A percentile compares a stretch with the other conserved stretches of the same genome.
phyloP scores from a whole-genome alignment of 2,888 invertebrate species.

The Philereme vetulata region DNA sequence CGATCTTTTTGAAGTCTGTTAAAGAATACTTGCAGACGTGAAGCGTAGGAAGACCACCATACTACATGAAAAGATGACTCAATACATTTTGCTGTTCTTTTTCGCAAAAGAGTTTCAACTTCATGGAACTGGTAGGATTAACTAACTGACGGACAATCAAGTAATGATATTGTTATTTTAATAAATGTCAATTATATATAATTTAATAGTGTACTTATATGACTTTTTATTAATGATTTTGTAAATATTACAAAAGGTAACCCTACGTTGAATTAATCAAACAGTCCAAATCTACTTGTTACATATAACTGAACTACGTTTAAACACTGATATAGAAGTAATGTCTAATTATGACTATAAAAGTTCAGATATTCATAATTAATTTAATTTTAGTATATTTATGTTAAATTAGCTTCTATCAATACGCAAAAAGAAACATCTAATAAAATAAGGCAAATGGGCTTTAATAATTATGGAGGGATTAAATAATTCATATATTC shows the following conservation, averaged over 20 bases:
- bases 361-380: conserved; percentile 45
- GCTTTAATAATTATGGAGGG: conserved; percentile 67
- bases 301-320: conserved; percentile 55
- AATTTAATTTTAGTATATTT: conserved; percentile 36
- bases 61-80: too few species aligned
- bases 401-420: conserved; percentile 60
- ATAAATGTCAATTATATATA: not conserved
- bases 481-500: conserved; percentile 70
- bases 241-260: not conserved
- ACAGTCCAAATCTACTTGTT: conserved; percentile 31
- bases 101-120: too few species aligned
- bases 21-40: too few species aligned
- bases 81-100: too few species aligned
- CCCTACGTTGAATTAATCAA: conserved; percentile 36
- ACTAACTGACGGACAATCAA: too few species aligned
- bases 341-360: conserved; percentile 53
- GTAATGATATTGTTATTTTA: not conserved
- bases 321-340: conserved; percentile 62
- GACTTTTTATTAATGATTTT: not conserved
- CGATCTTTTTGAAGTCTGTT: too few species aligned
- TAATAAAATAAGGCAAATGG: conserved; percentile 82
- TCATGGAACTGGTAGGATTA: conserved; percentile 6
- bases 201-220: not conserved
- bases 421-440: conserved; percentile 52
- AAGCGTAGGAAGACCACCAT: too few species aligned